Percentiles rank a stretch among this genome's conserved stretches.
Conservation (phyloP, 1,140 invertebrate species). For the Ostrea denselamellosa region DNA sequence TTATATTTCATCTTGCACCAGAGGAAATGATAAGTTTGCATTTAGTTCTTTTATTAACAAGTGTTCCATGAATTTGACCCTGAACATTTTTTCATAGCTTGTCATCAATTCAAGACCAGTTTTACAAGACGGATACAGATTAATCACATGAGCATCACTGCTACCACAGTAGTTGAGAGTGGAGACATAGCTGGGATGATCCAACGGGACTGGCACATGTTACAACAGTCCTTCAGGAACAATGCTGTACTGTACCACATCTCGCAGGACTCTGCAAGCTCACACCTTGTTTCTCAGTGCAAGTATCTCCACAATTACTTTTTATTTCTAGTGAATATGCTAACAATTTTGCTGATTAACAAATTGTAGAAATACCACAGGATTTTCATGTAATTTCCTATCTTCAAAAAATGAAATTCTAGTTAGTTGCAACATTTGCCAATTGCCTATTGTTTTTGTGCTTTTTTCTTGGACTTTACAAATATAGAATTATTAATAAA, state of each 20-base stretch:
- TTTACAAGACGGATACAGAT: conserved; percentile 37
- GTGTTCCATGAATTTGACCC: no score
- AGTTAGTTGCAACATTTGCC: no score
- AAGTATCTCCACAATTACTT: neutral
- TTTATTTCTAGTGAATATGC: no score
- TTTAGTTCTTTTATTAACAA: neutral
- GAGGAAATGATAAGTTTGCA: no score
- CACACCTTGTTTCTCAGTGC: neutral
- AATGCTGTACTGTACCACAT: neutral
- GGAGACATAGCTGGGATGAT: neutral
- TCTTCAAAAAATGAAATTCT: no score
- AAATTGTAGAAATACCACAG: no score
- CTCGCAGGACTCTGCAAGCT: neutral
- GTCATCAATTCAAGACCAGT: conserved; percentile 27
- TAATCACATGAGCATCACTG: neutral
- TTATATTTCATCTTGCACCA: no score
- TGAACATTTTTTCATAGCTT: conserved; percentile 26
- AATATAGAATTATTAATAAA: no score
- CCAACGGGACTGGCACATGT: neutral
- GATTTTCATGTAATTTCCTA: no score
- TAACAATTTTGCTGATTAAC: no score
- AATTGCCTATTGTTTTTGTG: no score
- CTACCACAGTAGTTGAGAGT: neutral
- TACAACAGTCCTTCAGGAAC: neutral
- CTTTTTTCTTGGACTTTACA: no score